Conservation (phyloP, 2,888 invertebrate genomes). For the Meandrusa payeni region DNA sequence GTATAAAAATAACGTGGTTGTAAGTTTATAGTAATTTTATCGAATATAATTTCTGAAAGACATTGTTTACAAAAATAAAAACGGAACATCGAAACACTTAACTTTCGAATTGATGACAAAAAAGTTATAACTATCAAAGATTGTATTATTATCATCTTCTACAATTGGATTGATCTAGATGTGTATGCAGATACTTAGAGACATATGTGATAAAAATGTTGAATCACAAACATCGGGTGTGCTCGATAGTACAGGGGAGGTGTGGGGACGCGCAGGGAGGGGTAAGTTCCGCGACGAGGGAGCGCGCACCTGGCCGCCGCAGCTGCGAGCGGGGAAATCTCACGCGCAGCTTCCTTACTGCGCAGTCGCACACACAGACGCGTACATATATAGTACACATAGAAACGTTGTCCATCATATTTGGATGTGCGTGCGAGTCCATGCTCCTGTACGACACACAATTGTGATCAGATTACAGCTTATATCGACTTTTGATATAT, state of each 20-base stretch:
- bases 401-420: constrained; percentile 5
- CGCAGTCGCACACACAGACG: constrained; percentile 36
- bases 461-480: constrained; percentile 6
- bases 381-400: constrained; percentile 34
- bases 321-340: constrained; percentile 75
- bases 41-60: no score
- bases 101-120: no score
- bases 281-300: constrained; percentile 43
- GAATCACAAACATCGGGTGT: constrained; percentile 26
- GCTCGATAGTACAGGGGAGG: constrained; percentile 50
- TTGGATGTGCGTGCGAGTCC: neutral
- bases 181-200: no score
- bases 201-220: no score
- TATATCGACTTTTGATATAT: neutral
- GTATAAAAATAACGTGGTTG: no score
- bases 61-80: no score
- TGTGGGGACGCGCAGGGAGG: constrained; percentile 46
- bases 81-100: no score
- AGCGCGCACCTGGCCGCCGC: constrained; percentile 76
- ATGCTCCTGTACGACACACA: constrained; percentile 7
- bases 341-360: constrained; percentile 78
- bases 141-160: no score
- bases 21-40: no score
- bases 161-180: no score
- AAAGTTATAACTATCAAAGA: no score